phyloP scores from a whole-genome alignment of 2,113 vertebrate genomes.

The Pteruthius melanotis region DNA sequence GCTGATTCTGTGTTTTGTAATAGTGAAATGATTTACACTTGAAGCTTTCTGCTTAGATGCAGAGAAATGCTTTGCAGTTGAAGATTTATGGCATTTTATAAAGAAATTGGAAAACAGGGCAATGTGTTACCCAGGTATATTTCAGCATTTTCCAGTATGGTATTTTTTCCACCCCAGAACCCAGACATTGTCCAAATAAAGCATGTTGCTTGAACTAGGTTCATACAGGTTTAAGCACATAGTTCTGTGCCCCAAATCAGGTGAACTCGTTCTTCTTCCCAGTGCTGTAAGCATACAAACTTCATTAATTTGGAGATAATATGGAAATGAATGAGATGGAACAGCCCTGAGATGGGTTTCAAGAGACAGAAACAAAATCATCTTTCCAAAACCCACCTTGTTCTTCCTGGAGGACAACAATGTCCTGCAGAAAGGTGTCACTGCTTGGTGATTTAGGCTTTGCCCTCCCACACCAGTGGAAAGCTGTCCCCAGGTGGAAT shows the following conservation, averaged over 20 bases:
- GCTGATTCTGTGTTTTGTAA: background rate
- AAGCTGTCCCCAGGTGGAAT: background rate
- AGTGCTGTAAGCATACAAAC: background rate
- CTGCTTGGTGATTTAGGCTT: background rate
- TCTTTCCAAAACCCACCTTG: background rate
- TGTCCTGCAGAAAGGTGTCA: background rate
- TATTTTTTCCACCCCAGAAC: background rate
- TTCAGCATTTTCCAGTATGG: background rate
- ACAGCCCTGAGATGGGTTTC: background rate
- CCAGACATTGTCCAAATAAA: too few species aligned
- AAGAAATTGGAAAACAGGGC: background rate
- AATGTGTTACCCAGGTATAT: background rate
- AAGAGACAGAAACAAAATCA: background rate
- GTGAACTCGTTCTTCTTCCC: background rate
- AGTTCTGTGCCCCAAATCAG: background rate
- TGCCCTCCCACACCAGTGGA: rapidly evolving
- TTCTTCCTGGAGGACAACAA: background rate
- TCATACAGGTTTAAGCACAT: background rate
- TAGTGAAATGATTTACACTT: background rate
- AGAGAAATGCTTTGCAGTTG: background rate
- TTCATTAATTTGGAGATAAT: background rate
- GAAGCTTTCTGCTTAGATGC: background rate
- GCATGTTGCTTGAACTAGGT: background rate
- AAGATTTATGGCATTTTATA: background rate
- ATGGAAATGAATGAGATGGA: background rate